Conservation (phyloP, 2,888 invertebrate genomes). For the Spisula subtruncata region DNA sequence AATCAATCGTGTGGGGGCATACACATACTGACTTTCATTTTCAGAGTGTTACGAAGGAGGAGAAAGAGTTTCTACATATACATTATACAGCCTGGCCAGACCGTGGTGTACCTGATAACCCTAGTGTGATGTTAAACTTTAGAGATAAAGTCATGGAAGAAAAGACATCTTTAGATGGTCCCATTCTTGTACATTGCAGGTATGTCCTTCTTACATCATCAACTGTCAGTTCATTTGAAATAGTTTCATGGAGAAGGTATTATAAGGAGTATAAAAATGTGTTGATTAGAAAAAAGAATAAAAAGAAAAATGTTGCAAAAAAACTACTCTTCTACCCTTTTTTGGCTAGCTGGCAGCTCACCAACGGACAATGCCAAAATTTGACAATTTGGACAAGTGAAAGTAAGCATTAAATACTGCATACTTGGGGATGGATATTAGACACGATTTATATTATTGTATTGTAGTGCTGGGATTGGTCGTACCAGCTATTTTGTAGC, state of each 20-base stretch:
- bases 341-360: no score
- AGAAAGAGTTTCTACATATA: slow-evolving; percentile 73
- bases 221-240: no score
- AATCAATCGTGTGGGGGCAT: no score
- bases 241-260: no score
- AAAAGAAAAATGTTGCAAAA: no score
- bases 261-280: no score
- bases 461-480: slow-evolving; percentile 90
- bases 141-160: slow-evolving; percentile 66
- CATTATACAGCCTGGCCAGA: slow-evolving; percentile 80
- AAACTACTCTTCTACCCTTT: no score
- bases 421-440: no score
- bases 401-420: no score
- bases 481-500: slow-evolving; percentile 85
- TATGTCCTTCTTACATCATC: slow-evolving; percentile 26
- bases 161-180: slow-evolving; percentile 65
- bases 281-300: no score
- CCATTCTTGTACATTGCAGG: slow-evolving; percentile 81
- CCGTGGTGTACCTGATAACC: slow-evolving; percentile 69
- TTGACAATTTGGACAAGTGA: no score
- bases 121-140: slow-evolving; percentile 64
- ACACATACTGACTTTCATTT: background rate
- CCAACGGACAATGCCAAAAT: no score
- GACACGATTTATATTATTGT: background rate
- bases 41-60: slow-evolving; percentile 59